Base-by-base conservation (phyloP, 2,888 invertebrate species). In the Stenodera caucasica region DNA sequence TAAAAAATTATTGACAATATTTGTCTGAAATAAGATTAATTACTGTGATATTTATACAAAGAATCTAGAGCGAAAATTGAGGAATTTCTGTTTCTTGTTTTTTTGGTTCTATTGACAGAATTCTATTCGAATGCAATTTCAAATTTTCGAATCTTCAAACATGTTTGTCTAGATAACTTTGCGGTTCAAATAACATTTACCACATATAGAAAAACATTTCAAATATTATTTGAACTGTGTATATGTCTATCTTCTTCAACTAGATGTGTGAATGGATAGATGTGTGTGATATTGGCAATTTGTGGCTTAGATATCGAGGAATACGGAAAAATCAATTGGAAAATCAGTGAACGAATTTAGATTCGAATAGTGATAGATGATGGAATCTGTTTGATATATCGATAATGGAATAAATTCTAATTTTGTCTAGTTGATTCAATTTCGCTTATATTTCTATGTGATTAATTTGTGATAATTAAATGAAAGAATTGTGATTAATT, bases 241-340 rank as follows among this genome's bases (percentile, higher is more conserved):
- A 26, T 26, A 4, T 26, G 26, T 26, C 26, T 2, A 2, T 26
- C 5, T 2, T 35, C 14, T n/a, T 3, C 35, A 14, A 14, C n/a
- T 14, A 18, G 2, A 18, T 9, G 40, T 40, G 40, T 40, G 40
- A 40, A 40, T 40, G 11, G 40, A 40, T 18, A 40, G 11, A 11
- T 40, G 40, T 40, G 12, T 40, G 21, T 12, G 40, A 18, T 40
- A 40, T 40, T 40, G 40, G 40, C 40, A 40, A 40, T 40, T 40
- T 40, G 40, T 40, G 21, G 18, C 18, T 40, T 40, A 21, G 21
- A 18, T 18, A 18, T 40, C 21, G 21, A 8, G 18, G 9, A 18
- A 40, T 40, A 40, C 40, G 40, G 11, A 40, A 40, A 40, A 40
- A 40, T 40, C 40, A 18, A 40, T 40, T 21, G 9, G 11, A 15